phyloP scores from a whole-genome alignment of 2,888 invertebrate species.

The Heteromurus nitidus region DNA sequence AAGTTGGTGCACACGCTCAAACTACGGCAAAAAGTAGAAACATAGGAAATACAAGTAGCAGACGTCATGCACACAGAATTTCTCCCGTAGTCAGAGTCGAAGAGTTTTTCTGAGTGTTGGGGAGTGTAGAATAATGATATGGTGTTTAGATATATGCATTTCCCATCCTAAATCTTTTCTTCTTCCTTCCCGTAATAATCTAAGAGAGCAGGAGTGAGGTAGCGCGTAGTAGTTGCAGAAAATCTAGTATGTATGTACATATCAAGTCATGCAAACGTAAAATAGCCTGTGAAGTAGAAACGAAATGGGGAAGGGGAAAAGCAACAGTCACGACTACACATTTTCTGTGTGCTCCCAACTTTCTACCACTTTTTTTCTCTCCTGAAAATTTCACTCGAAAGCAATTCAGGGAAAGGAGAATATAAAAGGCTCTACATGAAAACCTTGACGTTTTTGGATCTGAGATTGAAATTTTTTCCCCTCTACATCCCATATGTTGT shows the following conservation, averaged over 20 bases:
- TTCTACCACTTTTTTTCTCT: constrained; percentile 13
- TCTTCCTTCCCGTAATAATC: constrained; percentile 15
- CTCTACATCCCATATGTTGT: constrained; percentile 1
- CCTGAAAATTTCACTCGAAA: too few species aligned
- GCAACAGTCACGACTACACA: constrained; percentile 37
- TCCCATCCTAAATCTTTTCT: background rate
- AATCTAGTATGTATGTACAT: constrained; percentile 5
- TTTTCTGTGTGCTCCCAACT: constrained; percentile 4
- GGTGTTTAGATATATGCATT: constrained; percentile 14
- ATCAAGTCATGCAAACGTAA: constrained; percentile 24
- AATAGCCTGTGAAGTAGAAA: constrained; percentile 40
- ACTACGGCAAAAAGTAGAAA: background rate
- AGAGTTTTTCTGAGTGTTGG: too few species aligned
- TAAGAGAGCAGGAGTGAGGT: background rate
- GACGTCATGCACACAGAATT: too few species aligned
- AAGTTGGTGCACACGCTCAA: background rate
- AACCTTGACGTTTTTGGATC: constrained; percentile 42
- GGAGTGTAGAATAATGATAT: too few species aligned
- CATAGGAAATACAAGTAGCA: background rate
- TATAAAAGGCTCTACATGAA: constrained; percentile 4
- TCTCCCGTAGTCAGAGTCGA: too few species aligned
- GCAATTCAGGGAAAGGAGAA: too few species aligned
- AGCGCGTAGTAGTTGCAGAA: background rate
- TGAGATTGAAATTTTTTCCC: constrained; percentile 35
- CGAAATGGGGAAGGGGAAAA: constrained; percentile 11